Base-by-base conservation (phyloP, 1,140 invertebrate genomes). In the Drosophila kepulauana region DNA sequence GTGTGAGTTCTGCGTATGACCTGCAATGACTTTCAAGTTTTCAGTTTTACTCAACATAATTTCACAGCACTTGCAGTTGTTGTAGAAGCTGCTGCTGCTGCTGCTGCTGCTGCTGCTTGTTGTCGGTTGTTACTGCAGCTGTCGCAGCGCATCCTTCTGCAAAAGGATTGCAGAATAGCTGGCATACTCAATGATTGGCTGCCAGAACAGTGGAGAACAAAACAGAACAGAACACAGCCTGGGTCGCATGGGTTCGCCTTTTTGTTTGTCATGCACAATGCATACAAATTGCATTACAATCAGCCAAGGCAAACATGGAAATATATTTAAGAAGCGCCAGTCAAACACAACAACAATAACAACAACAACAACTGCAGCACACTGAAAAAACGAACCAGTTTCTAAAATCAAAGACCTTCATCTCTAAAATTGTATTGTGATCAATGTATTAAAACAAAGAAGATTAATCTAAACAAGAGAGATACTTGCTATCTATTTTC, bases 241-340 rank as follows among this genome's bases (percentile, higher is more conserved):
- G 33, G 35, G 33, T 48, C 43, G 28, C 6, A 59, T 58, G 35
- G 57, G 56, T 61, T 75, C 38, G 66, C 43, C 49, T 68, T 68
- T 78, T 65, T 69, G 75, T 72, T 85, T 72, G 52, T 86, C 80
- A 87, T 87, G 82, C 84, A 88, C 82, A 87, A 87, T 87, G 82
- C 84, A 87, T 87, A 87, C 82, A 80, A 87, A 87, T 87, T 87
- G 84, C 84, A 87, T 87, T 87, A 87, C 84, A 87, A 87, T 88
- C 84, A 88, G 84, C 79, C 73, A 74, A 62, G 72, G 68, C 79
- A 82, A 87, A 87, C 79, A 88, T 79, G 79, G 72, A 82, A 73
- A 82, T 82, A 82, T 74, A 76, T 82, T 79, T 63, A 71, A 79
- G 71, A 45, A 64, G 65, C 64, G 15, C 46, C 71, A 63, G 54